A percentile compares a stretch with the other conserved stretches of the same genome.
Evolutionary conservation across 2,797 vertebrate genomes (phyloP).

Genomic region (Sebastes kiyomatsui): DNA sequence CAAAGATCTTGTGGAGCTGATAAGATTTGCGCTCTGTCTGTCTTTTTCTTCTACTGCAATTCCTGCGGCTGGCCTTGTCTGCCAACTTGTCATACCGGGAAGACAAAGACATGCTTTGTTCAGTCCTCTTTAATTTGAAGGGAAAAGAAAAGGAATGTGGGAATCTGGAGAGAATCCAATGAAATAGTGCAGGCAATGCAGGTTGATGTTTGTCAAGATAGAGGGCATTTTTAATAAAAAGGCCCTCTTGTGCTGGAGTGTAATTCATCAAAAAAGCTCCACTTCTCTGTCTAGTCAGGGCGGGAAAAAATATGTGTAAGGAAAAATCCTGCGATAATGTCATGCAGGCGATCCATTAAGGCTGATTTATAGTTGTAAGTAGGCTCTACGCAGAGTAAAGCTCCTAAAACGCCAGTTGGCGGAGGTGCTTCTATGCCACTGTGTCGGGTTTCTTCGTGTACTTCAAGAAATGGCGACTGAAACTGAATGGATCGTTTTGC

Average conservation of each 20-base stretch:
- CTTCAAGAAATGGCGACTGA: too few relatives aligned
- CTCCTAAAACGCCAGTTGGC: not conserved
- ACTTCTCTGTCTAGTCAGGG: constrained; percentile 13
- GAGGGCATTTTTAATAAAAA: constrained; percentile 59
- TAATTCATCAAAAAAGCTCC: constrained; percentile 42
- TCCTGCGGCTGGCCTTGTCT: constrained; percentile 57
- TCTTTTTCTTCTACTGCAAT: constrained; percentile 42
- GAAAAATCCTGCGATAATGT: constrained; percentile 39
- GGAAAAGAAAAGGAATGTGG: constrained; percentile 36
- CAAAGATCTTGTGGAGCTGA: constrained; percentile 40
- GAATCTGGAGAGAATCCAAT: constrained; percentile 55
- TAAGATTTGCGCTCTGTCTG: constrained; percentile 51
- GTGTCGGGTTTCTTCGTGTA: not conserved
- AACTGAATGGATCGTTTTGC: too few relatives aligned
- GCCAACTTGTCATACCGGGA: constrained; percentile 60
- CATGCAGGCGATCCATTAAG: constrained; percentile 32
- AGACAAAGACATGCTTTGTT: constrained; percentile 73
- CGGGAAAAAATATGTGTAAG: constrained; percentile 41
- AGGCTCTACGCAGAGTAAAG: not conserved
- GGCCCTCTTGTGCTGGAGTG: constrained; percentile 31
- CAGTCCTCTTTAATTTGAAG: constrained; percentile 62
- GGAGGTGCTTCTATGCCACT: not conserved
- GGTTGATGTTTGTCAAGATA: constrained; percentile 73
- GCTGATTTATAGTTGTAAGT: not conserved
- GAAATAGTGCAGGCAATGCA: constrained; percentile 54